phyloP scores from a whole-genome alignment of 30 jellyfish, hydroid and myxozoan genomes.

The Clytia hemisphaerica region DNA sequence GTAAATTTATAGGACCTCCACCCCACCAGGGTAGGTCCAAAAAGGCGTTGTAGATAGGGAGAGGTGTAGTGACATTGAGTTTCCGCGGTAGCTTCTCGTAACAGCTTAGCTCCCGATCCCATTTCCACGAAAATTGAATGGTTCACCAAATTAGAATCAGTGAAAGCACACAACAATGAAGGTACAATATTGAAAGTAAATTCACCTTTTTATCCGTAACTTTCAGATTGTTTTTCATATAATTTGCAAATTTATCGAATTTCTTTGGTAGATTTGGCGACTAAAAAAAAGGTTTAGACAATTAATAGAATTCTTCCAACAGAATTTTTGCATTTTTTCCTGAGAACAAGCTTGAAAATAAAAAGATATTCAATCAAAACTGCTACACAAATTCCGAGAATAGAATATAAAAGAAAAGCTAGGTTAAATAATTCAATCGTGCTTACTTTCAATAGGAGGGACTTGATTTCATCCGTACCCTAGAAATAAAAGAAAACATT shows the following conservation, averaged over 20 bases:
- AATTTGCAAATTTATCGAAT: conserved; percentile 79
- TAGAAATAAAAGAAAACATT: background rate
- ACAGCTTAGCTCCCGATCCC: too few relatives aligned
- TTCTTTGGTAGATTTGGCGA: conserved; percentile 89
- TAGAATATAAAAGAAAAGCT: too few relatives aligned
- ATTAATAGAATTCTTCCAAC: background rate
- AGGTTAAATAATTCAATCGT: background rate
- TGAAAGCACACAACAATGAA: background rate
- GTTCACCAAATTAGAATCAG: background rate
- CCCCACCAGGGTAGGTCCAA: too few relatives aligned
- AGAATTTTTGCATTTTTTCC: background rate
- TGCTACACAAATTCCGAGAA: too few relatives aligned
- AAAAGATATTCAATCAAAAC: too few relatives aligned
- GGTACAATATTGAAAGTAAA: background rate
- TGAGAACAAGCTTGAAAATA: too few relatives aligned
- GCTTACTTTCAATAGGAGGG: conserved; percentile 1
- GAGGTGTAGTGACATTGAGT: too few relatives aligned
- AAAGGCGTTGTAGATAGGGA: too few relatives aligned
- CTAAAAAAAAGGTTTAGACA: conserved; percentile 11
- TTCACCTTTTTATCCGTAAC: conserved; percentile 67
- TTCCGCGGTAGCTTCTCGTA: too few relatives aligned
- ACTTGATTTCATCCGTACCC: conserved; percentile 25
- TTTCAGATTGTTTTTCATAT: conserved; percentile 77
- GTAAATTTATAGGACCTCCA: too few relatives aligned
- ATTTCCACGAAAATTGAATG: background rate